Evolutionary conservation across 2,113 vertebrate species (phyloP).

Genomic region (Bolborhynchus lineola): DNA sequence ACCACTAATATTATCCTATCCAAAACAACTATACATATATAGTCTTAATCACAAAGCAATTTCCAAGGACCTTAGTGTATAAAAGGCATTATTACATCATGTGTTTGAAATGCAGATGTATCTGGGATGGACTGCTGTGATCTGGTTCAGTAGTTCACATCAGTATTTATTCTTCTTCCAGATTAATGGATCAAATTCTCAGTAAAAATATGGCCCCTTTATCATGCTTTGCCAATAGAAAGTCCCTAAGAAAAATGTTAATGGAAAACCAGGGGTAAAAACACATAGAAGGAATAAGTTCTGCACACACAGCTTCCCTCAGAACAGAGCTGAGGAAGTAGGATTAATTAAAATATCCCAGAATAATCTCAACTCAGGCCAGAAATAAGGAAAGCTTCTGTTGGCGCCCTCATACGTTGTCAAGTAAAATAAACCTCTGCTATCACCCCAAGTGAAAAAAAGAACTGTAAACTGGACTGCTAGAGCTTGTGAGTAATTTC

Average conservation of each 20-base stretch:
- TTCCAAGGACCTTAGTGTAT: background rate
- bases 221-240: background rate
- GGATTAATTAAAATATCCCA: conserved; percentile 3
- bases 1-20: background rate
- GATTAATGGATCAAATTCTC: background rate
- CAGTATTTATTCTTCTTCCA: conserved; percentile 6
- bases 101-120: conserved; percentile 16
- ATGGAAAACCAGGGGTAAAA: background rate
- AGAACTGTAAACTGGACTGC: background rate
- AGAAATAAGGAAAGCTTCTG: background rate
- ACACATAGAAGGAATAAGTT: background rate
- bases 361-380: background rate
- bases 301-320: background rate
- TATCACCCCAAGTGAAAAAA: background rate
- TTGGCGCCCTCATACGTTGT: background rate
- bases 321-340: background rate
- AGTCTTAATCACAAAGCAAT: background rate
- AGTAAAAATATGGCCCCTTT: background rate
- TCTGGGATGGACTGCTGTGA: background rate
- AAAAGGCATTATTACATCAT: conserved; percentile 34
- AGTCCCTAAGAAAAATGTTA: background rate
- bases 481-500: background rate
- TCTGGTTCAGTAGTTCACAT: conserved; percentile 32
- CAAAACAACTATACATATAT: background rate
- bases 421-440: background rate